phyloP scores from a whole-genome alignment of 2,888 invertebrate species.

The Corbicula japonica region DNA sequence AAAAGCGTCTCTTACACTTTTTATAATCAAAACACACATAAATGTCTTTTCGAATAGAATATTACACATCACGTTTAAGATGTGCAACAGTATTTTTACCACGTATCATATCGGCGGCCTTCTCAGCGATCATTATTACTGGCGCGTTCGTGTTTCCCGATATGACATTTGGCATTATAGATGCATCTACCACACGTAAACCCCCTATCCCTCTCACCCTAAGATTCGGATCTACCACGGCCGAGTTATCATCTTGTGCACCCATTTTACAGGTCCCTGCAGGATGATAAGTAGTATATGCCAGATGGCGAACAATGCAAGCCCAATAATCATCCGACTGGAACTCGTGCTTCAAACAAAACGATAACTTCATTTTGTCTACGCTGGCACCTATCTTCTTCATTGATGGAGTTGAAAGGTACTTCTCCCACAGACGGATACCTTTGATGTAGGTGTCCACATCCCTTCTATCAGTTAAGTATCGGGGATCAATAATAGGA shows the following conservation, averaged over 20 bases:
- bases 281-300: constrained; percentile 88
- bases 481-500: constrained; percentile 96
- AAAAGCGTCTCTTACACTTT: too few relatives aligned
- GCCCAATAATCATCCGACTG: constrained; percentile 66
- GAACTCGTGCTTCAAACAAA: constrained; percentile 50
- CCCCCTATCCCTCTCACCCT: constrained; percentile 56
- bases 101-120: constrained; percentile 51
- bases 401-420: constrained; percentile 53
- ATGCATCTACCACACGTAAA: constrained; percentile 53
- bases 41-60: too few relatives aligned
- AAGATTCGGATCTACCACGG: constrained; percentile 90
- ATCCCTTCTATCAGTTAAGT: constrained; percentile 90
- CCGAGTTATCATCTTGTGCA: constrained; percentile 83
- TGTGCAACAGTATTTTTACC: constrained; percentile 37
- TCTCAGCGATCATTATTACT: constrained; percentile 59
- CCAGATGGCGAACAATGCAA: constrained; percentile 50
- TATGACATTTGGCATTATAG: constrained; percentile 57
- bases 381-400: constrained; percentile 51
- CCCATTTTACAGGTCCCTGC: constrained; percentile 93
- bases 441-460: constrained; percentile 83
- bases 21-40: too few relatives aligned
- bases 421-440: constrained; percentile 50
- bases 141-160: constrained; percentile 62
- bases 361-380: constrained; percentile 42
- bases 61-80: constrained; percentile 16